Evolutionary conservation across 2,797 vertebrate species (phyloP).

Genomic region (Graptemys geographica): DNA sequence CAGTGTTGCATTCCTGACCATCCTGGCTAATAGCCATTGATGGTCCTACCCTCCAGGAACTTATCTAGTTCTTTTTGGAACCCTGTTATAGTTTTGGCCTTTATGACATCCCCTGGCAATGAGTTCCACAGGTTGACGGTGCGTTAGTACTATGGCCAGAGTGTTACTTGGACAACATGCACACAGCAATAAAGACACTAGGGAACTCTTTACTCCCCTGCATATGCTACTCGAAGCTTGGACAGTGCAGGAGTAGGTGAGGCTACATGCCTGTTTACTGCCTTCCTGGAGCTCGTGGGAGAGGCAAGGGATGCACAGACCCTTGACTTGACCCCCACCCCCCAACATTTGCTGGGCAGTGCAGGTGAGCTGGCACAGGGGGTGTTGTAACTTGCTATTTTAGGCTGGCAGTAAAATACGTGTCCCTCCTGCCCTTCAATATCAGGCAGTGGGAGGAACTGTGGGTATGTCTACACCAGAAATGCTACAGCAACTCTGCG

Average conservation of each 20-base stretch:
- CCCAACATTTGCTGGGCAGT: neutral
- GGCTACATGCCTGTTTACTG: neutral
- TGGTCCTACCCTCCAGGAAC: no score
- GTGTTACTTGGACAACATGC: neutral
- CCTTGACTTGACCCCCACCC: neutral
- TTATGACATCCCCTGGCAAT: neutral
- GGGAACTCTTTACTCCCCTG: neutral
- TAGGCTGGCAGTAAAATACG: neutral
- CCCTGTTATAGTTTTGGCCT: neutral
- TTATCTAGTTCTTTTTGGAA: no score
- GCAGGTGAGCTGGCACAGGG: neutral
- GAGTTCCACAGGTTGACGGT: neutral
- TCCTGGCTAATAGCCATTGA: no score
- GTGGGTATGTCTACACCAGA: neutral
- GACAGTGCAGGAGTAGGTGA: neutral
- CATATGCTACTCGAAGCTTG: neutral
- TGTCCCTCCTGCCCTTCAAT: neutral
- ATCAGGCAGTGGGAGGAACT: neutral
- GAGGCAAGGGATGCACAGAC: neutral
- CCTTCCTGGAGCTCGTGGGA: neutral
- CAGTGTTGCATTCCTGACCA: no score
- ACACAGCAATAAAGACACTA: neutral
- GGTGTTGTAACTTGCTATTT: slow-evolving; percentile 10
- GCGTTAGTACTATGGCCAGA: neutral
- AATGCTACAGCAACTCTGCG: neutral